Evolutionary conservation across 2,888 invertebrate species (phyloP).

Genomic region (Cephus spinipes): DNA sequence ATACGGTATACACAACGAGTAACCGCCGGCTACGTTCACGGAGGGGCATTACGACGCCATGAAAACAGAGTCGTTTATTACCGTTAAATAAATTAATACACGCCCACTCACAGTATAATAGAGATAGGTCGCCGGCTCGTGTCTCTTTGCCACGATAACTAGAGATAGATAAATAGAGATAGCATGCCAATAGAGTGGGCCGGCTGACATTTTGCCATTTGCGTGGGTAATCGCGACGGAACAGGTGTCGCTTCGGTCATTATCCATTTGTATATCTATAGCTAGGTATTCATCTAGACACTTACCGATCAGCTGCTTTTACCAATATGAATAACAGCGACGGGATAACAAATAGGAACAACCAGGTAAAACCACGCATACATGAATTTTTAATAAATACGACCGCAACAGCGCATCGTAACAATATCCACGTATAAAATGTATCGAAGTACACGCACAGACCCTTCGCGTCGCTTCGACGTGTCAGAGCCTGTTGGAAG

Average conservation of each 20-base stretch:
- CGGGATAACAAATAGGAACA: neutral
- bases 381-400: neutral
- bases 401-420: neutral
- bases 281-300: neutral
- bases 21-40: neutral
- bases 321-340: neutral
- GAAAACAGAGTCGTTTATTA: slow-evolving; percentile 24
- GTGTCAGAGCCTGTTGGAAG: neutral
- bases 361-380: neutral
- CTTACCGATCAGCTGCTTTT: neutral
- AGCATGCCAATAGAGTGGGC: neutral
- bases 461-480: neutral
- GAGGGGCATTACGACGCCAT: neutral
- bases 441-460: neutral
- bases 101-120: neutral
- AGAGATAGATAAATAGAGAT: neutral
- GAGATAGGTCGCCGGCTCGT: neutral
- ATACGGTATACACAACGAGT: slow-evolving; percentile 31
- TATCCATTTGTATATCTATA: neutral
- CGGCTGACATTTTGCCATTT: neutral
- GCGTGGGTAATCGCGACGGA: neutral
- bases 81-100: slow-evolving; percentile 42
- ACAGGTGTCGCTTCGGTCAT: neutral
- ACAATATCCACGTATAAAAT: neutral
- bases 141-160: neutral